Percentiles rank a stretch among this genome's conserved stretches.
phyloP scores from a whole-genome alignment of 2,113 vertebrate species.

The Phyllostomus discolor region DNA sequence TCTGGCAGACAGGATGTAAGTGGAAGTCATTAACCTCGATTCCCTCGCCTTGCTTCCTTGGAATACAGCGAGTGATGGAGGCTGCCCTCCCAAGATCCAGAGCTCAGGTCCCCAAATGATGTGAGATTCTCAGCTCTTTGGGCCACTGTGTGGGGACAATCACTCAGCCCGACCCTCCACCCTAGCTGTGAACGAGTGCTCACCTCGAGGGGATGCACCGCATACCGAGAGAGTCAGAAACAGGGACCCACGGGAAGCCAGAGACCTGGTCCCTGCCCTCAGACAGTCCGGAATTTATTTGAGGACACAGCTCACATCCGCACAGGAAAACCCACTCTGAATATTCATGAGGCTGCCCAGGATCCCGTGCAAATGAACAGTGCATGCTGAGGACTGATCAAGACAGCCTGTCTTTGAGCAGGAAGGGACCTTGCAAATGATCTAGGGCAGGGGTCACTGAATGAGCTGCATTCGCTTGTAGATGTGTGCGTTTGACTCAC shows the following conservation, averaged over 20 bases:
- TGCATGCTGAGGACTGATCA: not conserved
- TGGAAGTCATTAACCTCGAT: constrained; percentile 53
- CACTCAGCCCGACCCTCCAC: not conserved
- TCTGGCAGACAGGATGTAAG: constrained; percentile 33
- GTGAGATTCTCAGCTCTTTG: not conserved
- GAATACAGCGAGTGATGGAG: not conserved
- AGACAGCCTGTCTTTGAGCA: not conserved
- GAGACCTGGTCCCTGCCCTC: constrained; percentile 6
- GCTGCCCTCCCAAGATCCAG: not conserved
- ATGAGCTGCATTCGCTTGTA: not conserved
- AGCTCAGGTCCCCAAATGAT: not conserved
- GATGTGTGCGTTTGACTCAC: not conserved
- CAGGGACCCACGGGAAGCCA: not conserved
- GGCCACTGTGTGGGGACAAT: not conserved
- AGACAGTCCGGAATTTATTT: constrained; percentile 27
- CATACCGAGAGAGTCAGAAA: not conserved
- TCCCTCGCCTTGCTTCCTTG: not conserved
- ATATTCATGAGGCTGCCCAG: constrained; percentile 46
- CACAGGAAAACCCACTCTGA: not conserved
- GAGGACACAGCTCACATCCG: constrained; percentile 40
- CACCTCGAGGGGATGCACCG: not conserved
- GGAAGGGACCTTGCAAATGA: not conserved
- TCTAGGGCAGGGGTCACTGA: not conserved
- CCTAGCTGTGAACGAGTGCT: not conserved
- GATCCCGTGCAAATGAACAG: not conserved